Evolutionary conservation across 2,888 invertebrate genomes (phyloP).

Genomic region (Sabatieria punctata): DNA sequence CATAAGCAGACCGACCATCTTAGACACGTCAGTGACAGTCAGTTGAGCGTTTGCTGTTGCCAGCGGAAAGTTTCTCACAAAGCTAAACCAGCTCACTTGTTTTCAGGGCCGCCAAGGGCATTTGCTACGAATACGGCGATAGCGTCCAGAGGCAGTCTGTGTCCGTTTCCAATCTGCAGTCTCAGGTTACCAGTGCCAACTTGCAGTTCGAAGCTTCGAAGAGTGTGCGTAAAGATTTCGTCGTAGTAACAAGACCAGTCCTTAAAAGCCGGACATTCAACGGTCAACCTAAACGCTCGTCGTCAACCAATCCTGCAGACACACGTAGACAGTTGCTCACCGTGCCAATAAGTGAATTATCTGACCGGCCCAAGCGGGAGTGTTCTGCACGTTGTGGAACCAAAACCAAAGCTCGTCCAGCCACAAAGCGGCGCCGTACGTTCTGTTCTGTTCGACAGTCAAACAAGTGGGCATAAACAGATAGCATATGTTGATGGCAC

Average conservation of each 20-base stretch:
- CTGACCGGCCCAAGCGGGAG: constrained; percentile 36
- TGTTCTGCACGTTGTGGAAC: constrained; percentile 33
- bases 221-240: constrained; percentile 41
- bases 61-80: too few relatives aligned
- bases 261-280: constrained; percentile 40
- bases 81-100: constrained; percentile 13
- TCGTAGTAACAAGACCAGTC: constrained; percentile 72
- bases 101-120: constrained; percentile 18
- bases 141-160: constrained; percentile 11
- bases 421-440: constrained; percentile 33
- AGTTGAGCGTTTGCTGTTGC: too few relatives aligned
- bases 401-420: constrained; percentile 36
- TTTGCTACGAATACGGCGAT: constrained; percentile 18
- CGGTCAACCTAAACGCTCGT: constrained; percentile 17
- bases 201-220: constrained; percentile 57
- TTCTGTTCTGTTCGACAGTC: constrained; percentile 12
- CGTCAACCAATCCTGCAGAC: too few relatives aligned
- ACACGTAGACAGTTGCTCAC: too few relatives aligned
- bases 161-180: constrained; percentile 12
- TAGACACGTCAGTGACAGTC: too few relatives aligned
- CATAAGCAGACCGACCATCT: too few relatives aligned
- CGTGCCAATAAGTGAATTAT: too few relatives aligned
- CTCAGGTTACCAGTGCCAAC: constrained; percentile 41
- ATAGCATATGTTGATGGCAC: constrained; percentile 46
- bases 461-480: constrained; percentile 59